phyloP scores from a whole-genome alignment of 2,888 invertebrate species.

The Terebella lapidaria region DNA sequence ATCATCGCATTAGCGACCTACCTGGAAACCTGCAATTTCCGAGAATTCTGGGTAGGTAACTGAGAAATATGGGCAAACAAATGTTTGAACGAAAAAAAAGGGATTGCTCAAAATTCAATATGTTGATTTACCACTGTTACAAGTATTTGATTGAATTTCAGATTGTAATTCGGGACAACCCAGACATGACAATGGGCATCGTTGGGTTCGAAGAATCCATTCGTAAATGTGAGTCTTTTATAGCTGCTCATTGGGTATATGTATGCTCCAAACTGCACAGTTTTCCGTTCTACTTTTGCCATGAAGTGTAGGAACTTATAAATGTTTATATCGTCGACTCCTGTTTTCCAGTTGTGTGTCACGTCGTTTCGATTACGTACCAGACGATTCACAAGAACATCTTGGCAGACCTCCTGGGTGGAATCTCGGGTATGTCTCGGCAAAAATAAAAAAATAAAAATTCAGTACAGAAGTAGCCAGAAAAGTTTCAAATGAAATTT shows the following conservation, averaged over 20 bases:
- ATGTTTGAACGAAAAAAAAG: no score
- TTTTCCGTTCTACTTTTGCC: not conserved
- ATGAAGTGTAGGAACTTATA: not conserved
- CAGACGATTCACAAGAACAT: slow-evolving; percentile 83
- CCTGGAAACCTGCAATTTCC: slow-evolving; percentile 88
- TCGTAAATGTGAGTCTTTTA: slow-evolving; percentile 64
- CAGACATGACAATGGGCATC: slow-evolving; percentile 67
- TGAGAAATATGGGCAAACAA: no score
- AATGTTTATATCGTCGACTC: not conserved
- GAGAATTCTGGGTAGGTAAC: slow-evolving; percentile 72
- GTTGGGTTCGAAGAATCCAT: slow-evolving; percentile 91
- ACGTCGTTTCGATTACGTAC: slow-evolving; percentile 94
- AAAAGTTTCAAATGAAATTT: no score
- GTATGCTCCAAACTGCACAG: slow-evolving; percentile 10
- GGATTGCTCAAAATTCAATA: no score
- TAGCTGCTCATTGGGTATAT: not conserved
- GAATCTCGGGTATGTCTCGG: slow-evolving; percentile 69
- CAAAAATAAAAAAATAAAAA: no score
- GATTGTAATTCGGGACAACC: slow-evolving; percentile 7
- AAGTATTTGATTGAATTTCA: no score
- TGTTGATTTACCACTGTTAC: no score
- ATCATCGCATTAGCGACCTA: slow-evolving; percentile 86
- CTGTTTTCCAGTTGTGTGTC: slow-evolving; percentile 70
- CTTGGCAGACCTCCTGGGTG: slow-evolving; percentile 79
- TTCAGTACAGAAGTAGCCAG: no score